phyloP scores from a whole-genome alignment of 2,888 invertebrate genomes.

The Opisthograptis luteolata region DNA sequence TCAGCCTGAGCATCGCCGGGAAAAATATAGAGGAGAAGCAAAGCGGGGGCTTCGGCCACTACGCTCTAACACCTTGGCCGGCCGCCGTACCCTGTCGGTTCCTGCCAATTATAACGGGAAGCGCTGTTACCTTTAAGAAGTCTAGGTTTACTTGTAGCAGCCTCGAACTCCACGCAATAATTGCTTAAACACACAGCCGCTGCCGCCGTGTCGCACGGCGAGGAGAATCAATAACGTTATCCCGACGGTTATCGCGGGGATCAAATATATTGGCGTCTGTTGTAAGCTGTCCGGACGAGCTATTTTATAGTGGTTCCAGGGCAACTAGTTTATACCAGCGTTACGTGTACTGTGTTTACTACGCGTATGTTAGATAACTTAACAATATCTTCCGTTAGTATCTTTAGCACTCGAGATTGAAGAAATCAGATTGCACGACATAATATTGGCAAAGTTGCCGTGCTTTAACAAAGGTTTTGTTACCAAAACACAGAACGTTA shows the following conservation, averaged over 20 bases:
- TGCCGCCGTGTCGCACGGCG: conserved; percentile 41
- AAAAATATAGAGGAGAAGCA: conserved; percentile 64
- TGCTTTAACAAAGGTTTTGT: too few species aligned
- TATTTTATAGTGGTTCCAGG: conserved; percentile 31
- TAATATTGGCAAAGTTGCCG: neutral
- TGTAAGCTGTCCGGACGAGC: conserved; percentile 30
- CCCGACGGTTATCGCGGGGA: conserved; percentile 50
- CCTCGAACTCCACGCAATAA: conserved; percentile 56
- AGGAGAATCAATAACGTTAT: conserved; percentile 64
- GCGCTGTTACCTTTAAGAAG: conserved; percentile 47
- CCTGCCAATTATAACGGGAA: conserved; percentile 74
- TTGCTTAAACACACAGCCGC: conserved; percentile 74
- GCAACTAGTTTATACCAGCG: conserved; percentile 24
- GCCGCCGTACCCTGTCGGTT: conserved; percentile 61
- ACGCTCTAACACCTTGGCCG: conserved; percentile 68
- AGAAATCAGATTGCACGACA: conserved; percentile 1
- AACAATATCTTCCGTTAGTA: neutral
- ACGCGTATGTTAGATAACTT: conserved; percentile 2
- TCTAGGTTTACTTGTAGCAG: conserved; percentile 37
- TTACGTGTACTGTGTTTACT: conserved; percentile 22
- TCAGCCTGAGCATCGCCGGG: conserved; percentile 47
- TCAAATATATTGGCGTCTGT: conserved; percentile 50
- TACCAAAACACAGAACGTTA: too few species aligned
- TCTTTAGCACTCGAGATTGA: conserved; percentile 1
- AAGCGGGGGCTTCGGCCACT: conserved; percentile 51